These are phyloP conservation scores for Erpetoichthys calabaricus DNA, from an alignment of 2,797 vertebrate genomes.

Conservation along the genomic window DNA sequence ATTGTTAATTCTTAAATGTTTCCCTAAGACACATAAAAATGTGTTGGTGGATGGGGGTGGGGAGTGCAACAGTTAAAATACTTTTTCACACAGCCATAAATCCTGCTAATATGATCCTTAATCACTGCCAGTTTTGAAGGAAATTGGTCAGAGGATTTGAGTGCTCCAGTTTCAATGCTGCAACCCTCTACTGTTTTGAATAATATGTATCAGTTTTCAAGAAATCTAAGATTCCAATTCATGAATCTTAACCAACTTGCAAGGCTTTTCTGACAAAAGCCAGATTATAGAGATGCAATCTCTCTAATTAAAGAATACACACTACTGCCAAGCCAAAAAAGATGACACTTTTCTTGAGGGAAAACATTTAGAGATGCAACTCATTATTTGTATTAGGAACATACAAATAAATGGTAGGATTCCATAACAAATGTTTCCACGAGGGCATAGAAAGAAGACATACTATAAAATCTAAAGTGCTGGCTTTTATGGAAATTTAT, in stretches of 20 bases:
- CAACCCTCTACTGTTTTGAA: background rate
- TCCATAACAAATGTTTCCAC: no score
- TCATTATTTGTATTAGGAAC: no score
- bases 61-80: background rate
- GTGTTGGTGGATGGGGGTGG: no score
- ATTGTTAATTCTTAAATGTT: no score
- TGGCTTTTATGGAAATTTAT: no score
- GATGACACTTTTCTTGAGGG: no score
- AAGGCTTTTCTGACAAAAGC: constrained; percentile 3
- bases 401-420: no score
- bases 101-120: constrained; percentile 5
- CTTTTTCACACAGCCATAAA: background rate
- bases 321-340: constrained; percentile 2
- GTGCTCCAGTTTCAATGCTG: constrained; percentile 1
- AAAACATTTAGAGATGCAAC: no score
- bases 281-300: constrained; percentile 1
- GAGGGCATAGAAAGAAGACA: no score
- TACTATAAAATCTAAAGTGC: no score
- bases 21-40: no score
- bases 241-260: constrained; percentile 4
- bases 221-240: constrained; percentile 4
- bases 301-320: constrained; percentile 2
- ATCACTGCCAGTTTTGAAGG: constrained; percentile 5
- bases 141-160: constrained; percentile 3
- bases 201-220: constrained; percentile 6